Conservation (phyloP, 2,888 invertebrate genomes). For the Helobdella robusta region DNA sequence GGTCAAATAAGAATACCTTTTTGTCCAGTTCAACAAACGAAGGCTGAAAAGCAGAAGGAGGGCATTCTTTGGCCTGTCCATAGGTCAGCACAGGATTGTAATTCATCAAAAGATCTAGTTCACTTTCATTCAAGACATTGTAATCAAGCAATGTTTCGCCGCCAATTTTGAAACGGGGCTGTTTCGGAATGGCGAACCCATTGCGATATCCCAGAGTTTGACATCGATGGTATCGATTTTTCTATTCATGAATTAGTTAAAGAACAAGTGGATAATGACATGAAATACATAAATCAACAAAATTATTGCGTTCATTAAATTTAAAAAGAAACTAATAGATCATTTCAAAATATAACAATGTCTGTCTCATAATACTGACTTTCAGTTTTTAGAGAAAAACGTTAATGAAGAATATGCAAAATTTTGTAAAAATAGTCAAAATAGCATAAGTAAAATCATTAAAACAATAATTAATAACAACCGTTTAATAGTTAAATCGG, state of each 20-base stretch:
- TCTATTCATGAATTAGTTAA: constrained; percentile 4
- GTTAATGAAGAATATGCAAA: neutral
- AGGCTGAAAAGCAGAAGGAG: constrained; percentile 10
- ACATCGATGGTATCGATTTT: constrained; percentile 14
- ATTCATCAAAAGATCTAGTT: constrained; percentile 48
- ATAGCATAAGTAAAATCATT: neutral
- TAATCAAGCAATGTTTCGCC: constrained; percentile 17
- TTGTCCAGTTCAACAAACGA: constrained; percentile 23
- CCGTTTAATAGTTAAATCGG: neutral
- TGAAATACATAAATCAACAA: too few species aligned
- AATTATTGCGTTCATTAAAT: too few species aligned
- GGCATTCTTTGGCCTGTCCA: constrained; percentile 44
- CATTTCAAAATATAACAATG: too few species aligned
- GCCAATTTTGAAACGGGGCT: constrained; percentile 18
- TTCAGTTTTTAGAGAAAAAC: too few species aligned
- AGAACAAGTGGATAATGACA: neutral
- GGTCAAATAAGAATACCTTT: constrained; percentile 6
- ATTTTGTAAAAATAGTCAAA: neutral
- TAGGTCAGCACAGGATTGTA: constrained; percentile 49
- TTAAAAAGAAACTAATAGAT: too few species aligned
- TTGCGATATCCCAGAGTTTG: constrained; percentile 21
- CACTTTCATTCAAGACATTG: constrained; percentile 38
- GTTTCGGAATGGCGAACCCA: constrained; percentile 5
- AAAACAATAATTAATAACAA: neutral
- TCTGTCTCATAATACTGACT: too few species aligned